Conservation (phyloP, 2,113 vertebrate genomes). For the Condylura cristata region DNA sequence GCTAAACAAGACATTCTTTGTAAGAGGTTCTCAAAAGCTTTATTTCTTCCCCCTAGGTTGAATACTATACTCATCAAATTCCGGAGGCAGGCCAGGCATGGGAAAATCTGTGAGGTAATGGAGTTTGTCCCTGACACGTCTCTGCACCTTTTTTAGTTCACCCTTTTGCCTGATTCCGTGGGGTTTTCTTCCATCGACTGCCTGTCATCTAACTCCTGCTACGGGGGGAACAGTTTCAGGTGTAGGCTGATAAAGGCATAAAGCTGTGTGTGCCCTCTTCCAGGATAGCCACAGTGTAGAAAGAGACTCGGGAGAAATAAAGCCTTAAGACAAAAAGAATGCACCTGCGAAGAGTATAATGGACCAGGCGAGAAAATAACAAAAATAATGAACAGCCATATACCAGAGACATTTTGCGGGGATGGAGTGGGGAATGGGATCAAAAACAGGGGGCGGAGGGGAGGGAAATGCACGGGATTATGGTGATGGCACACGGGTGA, state of each 20-base stretch:
- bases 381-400: no score
- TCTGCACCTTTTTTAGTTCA: background rate
- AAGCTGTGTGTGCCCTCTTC: background rate
- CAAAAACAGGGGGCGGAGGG: no score
- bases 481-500: no score
- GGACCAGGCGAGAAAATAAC: no score
- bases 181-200: background rate
- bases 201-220: conserved; percentile 6
- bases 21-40: conserved; percentile 56
- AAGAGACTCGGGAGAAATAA: conserved; percentile 43
- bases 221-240: conserved; percentile 26
- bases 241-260: conserved; percentile 30
- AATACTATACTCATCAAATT: conserved; percentile 52
- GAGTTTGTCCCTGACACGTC: background rate
- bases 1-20: conserved; percentile 55
- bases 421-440: no score
- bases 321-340: background rate
- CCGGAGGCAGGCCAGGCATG: background rate
- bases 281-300: conserved; percentile 27
- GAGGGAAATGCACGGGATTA: no score
- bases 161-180: background rate
- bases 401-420: no score
- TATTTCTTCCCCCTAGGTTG: background rate
- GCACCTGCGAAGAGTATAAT: no score
- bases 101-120: conserved; percentile 23